These are phyloP conservation scores for Brachypalpus laphriformis DNA, from an alignment of 2,888 invertebrate species.

Conservation along the genomic window DNA sequence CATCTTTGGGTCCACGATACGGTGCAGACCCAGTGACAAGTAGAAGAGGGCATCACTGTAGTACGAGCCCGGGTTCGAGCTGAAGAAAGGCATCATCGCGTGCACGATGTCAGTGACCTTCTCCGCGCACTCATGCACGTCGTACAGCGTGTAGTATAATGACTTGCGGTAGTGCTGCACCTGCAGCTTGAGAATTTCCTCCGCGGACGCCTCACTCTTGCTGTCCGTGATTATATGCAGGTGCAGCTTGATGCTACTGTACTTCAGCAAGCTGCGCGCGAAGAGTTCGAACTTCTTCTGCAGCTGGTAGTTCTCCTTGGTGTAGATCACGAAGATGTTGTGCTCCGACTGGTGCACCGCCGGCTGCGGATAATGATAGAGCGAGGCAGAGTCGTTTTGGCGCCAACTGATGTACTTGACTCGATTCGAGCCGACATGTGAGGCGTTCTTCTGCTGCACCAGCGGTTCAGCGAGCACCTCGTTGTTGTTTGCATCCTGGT, in stretches of 20 bases:
- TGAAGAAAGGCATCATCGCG: conserved; percentile 88
- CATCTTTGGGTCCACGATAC: conserved; percentile 86
- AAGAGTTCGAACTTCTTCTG: conserved; percentile 82
- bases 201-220: conserved; percentile 84
- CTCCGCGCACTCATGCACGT: conserved; percentile 85
- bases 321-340: conserved; percentile 82
- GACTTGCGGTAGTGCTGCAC: conserved; percentile 81
- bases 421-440: conserved; percentile 52
- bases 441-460: conserved; percentile 33
- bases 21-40: conserved; percentile 89
- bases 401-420: conserved; percentile 66
- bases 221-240: conserved; percentile 87
- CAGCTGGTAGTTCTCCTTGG: conserved; percentile 81
- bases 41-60: conserved; percentile 92
- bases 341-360: conserved; percentile 77
- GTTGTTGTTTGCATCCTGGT: conserved; percentile 7
- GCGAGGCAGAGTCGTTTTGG: conserved; percentile 56
- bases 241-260: conserved; percentile 83
- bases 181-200: conserved; percentile 83
- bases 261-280: conserved; percentile 80
- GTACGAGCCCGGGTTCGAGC: conserved; percentile 87
- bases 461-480: conserved; percentile 61
- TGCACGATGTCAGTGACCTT: conserved; percentile 86
- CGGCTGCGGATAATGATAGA: conserved; percentile 51
- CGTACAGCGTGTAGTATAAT: conserved; percentile 84